Percentiles rank a stretch among this genome's conserved stretches.
Conservation (phyloP, 2,888 invertebrate species). For the Hirtodrosophila duncani region DNA sequence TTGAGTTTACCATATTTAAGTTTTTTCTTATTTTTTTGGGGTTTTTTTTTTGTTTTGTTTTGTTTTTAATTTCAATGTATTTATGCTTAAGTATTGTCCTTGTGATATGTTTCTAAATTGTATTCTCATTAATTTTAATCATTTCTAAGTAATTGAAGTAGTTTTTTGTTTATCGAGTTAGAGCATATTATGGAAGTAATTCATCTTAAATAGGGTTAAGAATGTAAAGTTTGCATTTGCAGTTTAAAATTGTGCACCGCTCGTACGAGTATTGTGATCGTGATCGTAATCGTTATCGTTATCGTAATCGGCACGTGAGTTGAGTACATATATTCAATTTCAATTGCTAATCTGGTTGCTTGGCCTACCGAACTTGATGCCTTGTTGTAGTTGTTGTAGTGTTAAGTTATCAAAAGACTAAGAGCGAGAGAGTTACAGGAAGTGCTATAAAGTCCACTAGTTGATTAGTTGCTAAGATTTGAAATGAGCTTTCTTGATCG, state of each 20-base stretch:
- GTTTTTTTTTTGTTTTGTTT: constrained; percentile 34
- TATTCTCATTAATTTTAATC: constrained; percentile 66
- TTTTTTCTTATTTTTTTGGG: constrained; percentile 21
- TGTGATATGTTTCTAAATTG: constrained; percentile 78
- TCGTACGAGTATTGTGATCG: too few species aligned
- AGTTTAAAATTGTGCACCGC: constrained; percentile 34
- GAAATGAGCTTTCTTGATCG: constrained; percentile 50
- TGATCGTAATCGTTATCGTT: too few species aligned
- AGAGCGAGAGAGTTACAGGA: constrained; percentile 63
- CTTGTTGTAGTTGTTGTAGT: constrained; percentile 12
- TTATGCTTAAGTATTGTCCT: constrained; percentile 78
- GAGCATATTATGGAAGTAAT: constrained; percentile 65
- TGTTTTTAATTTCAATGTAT: constrained; percentile 61
- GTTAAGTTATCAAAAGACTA: constrained; percentile 54
- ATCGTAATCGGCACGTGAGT: background rate
- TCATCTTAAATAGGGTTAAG: constrained; percentile 60
- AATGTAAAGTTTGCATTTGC: constrained; percentile 53
- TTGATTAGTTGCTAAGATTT: constrained; percentile 66
- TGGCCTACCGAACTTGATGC: constrained; percentile 5
- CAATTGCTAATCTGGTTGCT: constrained; percentile 40
- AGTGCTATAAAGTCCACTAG: constrained; percentile 66
- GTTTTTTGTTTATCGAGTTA: constrained; percentile 61
- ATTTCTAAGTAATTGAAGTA: constrained; percentile 73
- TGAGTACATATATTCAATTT: constrained; percentile 41
- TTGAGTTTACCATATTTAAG: constrained; percentile 39